phyloP scores from a whole-genome alignment of 2,113 vertebrate genomes.

The human region DNA sequence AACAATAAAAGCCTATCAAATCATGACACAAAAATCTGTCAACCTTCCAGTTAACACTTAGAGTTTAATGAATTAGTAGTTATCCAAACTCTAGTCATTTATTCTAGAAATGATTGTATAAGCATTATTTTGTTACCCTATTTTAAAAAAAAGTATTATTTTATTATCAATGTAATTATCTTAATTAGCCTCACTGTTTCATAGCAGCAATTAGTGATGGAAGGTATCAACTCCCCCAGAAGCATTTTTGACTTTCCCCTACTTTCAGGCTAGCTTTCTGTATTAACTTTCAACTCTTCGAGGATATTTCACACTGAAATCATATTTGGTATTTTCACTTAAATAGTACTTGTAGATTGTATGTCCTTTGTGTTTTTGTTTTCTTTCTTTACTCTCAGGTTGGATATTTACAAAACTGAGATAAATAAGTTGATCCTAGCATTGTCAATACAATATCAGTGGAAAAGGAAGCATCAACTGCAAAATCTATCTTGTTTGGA shows the following conservation, averaged over 20 bases:
- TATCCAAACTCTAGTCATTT: constrained; percentile 3
- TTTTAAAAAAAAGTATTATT: neutral
- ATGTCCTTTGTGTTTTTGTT: neutral
- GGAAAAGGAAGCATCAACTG: neutral
- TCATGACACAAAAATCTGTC: neutral
- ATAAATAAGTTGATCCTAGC: neutral
- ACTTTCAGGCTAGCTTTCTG: neutral
- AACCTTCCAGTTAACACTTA: neutral
- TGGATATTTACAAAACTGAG: neutral
- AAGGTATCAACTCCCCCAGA: neutral
- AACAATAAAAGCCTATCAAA: neutral
- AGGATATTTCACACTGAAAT: neutral
- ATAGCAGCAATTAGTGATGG: neutral
- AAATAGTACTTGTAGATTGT: neutral
- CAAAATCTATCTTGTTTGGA: neutral
- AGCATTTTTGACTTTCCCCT: neutral
- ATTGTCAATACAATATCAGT: neutral
- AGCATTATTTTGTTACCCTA: neutral
- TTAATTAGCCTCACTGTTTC: neutral
- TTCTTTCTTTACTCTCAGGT: neutral
- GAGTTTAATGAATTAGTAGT: neutral
- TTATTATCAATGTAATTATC: neutral
- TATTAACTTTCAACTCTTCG: neutral
- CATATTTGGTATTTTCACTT: neutral
- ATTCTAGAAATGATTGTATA: constrained; percentile 1